Base-by-base conservation (phyloP, 2,888 invertebrate genomes). In the Cerastis rubricosa region DNA sequence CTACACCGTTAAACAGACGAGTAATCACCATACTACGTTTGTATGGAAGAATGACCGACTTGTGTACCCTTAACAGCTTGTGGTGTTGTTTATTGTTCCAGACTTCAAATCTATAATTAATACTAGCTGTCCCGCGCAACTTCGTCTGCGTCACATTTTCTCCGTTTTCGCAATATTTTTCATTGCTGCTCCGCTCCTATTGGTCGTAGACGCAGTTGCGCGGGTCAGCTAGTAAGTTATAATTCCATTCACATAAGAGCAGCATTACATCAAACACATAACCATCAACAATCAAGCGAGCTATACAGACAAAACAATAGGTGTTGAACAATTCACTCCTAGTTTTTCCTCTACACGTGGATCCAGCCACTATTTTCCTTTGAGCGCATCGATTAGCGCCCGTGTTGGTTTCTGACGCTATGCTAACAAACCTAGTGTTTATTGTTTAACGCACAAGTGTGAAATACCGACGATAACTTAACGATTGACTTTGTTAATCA, bases 391-490 rank as follows among this genome's bases (percentile, higher is more conserved):
- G 22, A 74, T 80, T 74, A 74, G 57, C 54, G 59, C 70, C 12
- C 54, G 29, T 51, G 35, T 83, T 71, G 59, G 47, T 54, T 66
- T 61, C 54, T 72, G 59, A 76, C 63, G 54, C 61, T 70, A 54
- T 64, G 49, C 51, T 74, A 71, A 71, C 61, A 51, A 22, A 61
- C 43, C 61, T 74, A 51, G 64, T 35, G 63, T 47, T 14, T 45
- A 64, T 65, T 70, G 40, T 65, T 74, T 83, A 72, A 67, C 70
- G 51, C 63, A 57, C 51, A 57, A 76, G 83, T 84, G 83, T 75
- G 81, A 84, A 83, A 80, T 72, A 19, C 57, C 74, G 40, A 49
- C 25, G 65, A 61, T 80, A 80, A 80, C n/a, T n/a, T n/a, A n/a
- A n/a, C n/a, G n/a, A n/a, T 76, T 72, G 71, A 76, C 43, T 59